A percentile compares a stretch with the other conserved stretches of the same genome.
Evolutionary conservation across 2,888 invertebrate genomes (phyloP).

Genomic region (Notodonta ziczac): DNA sequence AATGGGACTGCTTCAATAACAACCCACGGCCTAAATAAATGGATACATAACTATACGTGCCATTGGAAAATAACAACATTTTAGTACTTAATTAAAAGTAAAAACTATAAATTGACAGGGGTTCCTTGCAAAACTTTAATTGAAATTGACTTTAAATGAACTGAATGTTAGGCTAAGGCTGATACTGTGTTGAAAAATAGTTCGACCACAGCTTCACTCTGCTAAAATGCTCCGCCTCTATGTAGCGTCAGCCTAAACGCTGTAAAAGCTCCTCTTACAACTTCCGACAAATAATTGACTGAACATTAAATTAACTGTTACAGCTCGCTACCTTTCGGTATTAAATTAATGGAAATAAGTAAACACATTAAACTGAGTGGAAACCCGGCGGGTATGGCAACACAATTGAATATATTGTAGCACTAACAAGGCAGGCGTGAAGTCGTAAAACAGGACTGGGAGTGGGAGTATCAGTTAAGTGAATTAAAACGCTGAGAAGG

Average conservation of each 20-base stretch:
- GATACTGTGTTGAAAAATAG: not conserved
- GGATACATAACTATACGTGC: no score
- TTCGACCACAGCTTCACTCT: not conserved
- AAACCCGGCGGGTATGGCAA: slow-evolving; percentile 35
- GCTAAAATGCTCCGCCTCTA: no score
- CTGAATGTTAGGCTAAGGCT: no score
- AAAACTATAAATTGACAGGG: no score
- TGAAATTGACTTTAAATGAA: no score
- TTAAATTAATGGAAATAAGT: slow-evolving; percentile 46
- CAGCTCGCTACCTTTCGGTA: slow-evolving; percentile 31
- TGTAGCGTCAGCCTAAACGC: not conserved
- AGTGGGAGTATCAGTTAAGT: slow-evolving; percentile 49
- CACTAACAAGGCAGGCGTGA: slow-evolving; percentile 33
- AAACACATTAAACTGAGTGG: slow-evolving; percentile 44
- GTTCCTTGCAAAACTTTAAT: no score
- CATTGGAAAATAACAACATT: no score
- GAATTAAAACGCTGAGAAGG: slow-evolving; percentile 47
- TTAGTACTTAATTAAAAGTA: no score
- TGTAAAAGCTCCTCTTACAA: not conserved
- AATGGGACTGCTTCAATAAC: no score
- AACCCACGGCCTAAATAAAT: no score
- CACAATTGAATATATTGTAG: slow-evolving; percentile 51
- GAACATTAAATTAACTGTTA: slow-evolving; percentile 5
- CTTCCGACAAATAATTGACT: not conserved
- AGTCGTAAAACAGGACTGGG: slow-evolving; percentile 48